phyloP scores from a whole-genome alignment of 2,797 vertebrate species.

The Melanogrammus aeglefinus region DNA sequence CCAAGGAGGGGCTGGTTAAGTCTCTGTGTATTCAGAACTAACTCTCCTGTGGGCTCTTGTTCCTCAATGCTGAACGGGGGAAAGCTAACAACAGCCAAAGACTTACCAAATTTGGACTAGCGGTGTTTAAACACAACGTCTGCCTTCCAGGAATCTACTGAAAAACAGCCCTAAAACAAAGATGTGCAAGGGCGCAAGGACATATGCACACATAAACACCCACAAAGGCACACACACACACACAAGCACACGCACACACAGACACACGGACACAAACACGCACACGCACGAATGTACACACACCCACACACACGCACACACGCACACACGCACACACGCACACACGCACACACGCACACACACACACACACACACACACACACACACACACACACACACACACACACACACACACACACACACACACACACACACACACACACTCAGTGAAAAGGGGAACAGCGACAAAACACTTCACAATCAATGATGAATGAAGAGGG shows the following conservation, averaged over 20 bases:
- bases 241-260: neutral
- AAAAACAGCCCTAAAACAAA: neutral
- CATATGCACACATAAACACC: slow-evolving; percentile 11
- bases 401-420: slow-evolving; percentile 8
- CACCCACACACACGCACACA: neutral
- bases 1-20: slow-evolving; percentile 20
- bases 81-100: neutral
- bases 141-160: neutral
- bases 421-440: slow-evolving; percentile 1
- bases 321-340: neutral
- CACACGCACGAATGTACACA: neutral
- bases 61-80: neutral
- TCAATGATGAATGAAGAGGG: slow-evolving; percentile 28
- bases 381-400: neutral
- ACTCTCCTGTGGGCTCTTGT: neutral
- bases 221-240: slow-evolving; percentile 12
- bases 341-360: slow-evolving; percentile 14
- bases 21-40: neutral
- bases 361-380: slow-evolving; percentile 13
- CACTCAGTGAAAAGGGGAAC: neutral
- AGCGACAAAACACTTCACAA: neutral
- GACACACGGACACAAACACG: neutral
- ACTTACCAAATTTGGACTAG: neutral
- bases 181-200: neutral
- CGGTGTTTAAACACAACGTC: neutral